Evolutionary conservation across 2,888 invertebrate species (phyloP).

Genomic region (Matsumyia berberina): DNA sequence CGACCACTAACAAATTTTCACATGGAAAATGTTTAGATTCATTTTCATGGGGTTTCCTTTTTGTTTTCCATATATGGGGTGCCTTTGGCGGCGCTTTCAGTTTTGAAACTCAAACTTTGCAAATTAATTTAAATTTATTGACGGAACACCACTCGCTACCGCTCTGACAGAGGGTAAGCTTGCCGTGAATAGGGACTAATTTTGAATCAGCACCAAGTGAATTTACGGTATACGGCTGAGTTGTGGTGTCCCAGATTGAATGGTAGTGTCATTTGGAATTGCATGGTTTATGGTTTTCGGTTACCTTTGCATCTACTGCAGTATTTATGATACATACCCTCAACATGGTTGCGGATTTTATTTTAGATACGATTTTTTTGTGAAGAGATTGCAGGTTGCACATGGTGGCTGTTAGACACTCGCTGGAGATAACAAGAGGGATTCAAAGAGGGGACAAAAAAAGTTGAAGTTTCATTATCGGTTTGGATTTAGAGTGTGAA

Average conservation of each 20-base stretch:
- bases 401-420: not conserved
- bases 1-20: conserved; percentile 45
- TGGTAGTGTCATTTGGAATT: conserved; percentile 67
- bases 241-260: conserved; percentile 70
- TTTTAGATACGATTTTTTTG: conserved; percentile 40
- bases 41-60: not conserved
- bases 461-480: conserved; percentile 54
- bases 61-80: conserved; percentile 40
- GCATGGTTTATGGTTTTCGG: conserved; percentile 70
- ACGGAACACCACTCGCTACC: conserved; percentile 15
- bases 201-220: conserved; percentile 66
- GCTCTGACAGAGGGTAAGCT: conserved; percentile 8
- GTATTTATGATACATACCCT: conserved; percentile 21
- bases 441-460: conserved; percentile 17
- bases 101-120: conserved; percentile 61
- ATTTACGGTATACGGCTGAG: conserved; percentile 53
- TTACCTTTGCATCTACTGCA: conserved; percentile 63
- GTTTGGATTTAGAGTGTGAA: conserved; percentile 24
- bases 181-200: conserved; percentile 55
- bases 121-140: conserved; percentile 73
- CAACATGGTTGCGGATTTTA: conserved; percentile 41
- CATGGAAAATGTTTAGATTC: conserved; percentile 46
- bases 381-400: conserved; percentile 32
- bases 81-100: conserved; percentile 38
- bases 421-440: conserved; percentile 29